phyloP scores from a whole-genome alignment of 2,888 invertebrate genomes.

The Spicauda simplicius region DNA sequence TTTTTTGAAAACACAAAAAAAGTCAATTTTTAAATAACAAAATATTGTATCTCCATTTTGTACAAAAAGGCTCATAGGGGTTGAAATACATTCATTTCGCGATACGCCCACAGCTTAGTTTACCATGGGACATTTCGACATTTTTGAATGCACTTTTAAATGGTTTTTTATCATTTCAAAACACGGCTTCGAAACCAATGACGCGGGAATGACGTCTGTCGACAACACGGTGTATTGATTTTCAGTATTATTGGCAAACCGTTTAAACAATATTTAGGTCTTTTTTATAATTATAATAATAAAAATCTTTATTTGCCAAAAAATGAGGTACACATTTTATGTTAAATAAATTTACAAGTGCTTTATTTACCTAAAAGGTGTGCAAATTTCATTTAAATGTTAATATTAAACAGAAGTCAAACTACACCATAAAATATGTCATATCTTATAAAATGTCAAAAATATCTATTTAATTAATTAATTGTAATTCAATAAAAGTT shows the following conservation, averaged over 20 bases:
- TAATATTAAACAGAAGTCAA: no score
- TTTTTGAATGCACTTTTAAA: constrained; percentile 28
- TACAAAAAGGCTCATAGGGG: not conserved
- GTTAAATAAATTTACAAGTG: no score
- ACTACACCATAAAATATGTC: no score
- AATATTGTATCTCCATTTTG: not conserved
- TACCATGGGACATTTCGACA: constrained; percentile 17
- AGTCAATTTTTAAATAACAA: not conserved
- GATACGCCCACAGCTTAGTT: constrained; percentile 21
- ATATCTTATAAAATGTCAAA: no score
- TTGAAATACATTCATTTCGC: constrained; percentile 13
- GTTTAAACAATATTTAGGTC: not conserved
- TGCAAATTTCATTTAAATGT: no score
- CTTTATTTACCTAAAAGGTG: no score
- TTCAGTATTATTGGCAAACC: constrained; percentile 40
- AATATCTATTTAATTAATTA: no score
- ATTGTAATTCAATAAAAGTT: no score
- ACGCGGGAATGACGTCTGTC: constrained; percentile 55
- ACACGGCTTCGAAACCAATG: constrained; percentile 45
- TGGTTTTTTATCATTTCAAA: constrained; percentile 32
- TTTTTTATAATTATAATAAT: no score
- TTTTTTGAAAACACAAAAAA: no score
- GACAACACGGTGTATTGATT: constrained; percentile 41
- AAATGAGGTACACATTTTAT: no score
- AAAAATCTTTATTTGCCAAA: no score